phyloP scores from a whole-genome alignment of 1,140 invertebrate species.

The Papilio polyxenes region DNA sequence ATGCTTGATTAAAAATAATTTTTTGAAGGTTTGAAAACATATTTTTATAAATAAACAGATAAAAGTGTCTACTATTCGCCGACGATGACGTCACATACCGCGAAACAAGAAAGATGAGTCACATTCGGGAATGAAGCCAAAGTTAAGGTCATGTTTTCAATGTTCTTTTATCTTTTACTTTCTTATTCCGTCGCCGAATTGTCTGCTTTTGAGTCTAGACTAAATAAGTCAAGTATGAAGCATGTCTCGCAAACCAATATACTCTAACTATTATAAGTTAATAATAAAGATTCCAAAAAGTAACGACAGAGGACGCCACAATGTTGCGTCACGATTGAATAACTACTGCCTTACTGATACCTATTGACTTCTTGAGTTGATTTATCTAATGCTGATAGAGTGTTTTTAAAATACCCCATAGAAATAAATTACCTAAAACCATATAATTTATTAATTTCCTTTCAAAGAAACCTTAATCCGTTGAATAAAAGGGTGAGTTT shows the following conservation, averaged over 20 bases:
- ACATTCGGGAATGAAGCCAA: slow-evolving; percentile 21
- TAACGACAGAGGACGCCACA: not conserved
- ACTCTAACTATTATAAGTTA: not conserved
- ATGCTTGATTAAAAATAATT: no score
- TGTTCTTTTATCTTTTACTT: not conserved
- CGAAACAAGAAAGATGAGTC: not conserved
- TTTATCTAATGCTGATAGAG: not conserved
- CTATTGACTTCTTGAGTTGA: not conserved
- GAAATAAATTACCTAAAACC: not conserved
- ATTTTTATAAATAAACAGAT: no score
- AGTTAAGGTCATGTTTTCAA: slow-evolving; percentile 1
- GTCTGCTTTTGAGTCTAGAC: slow-evolving; percentile 7
- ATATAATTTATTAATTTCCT: not conserved
- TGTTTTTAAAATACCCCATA: not conserved
- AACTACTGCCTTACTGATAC: no score
- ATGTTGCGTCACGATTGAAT: not conserved
- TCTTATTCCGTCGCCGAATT: not conserved
- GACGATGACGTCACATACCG: not conserved
- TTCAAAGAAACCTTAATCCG: not conserved
- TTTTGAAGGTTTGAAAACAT: no score
- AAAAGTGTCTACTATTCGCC: not conserved
- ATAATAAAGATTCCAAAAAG: not conserved
- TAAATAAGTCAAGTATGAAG: not conserved
- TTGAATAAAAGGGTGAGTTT: slow-evolving; percentile 1
- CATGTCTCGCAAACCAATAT: not conserved